Conservation (phyloP, 2,888 invertebrate genomes). For the Ectobius pallidus region DNA sequence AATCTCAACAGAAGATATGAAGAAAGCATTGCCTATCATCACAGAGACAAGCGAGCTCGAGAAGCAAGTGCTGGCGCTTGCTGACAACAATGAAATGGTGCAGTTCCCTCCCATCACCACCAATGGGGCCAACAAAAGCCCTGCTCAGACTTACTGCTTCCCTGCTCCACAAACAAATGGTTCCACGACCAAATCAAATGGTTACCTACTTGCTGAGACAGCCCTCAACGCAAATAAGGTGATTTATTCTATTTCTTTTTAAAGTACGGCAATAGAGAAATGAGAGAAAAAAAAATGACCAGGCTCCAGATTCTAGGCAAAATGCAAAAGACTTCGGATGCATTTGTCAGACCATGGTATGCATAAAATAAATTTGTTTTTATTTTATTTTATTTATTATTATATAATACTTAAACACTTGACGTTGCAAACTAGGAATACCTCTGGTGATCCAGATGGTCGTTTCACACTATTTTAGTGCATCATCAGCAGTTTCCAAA, state of each 20-base stretch:
- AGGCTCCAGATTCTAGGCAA: no score
- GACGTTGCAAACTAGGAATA: no score
- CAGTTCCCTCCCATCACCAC: conserved; percentile 53
- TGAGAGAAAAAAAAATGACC: no score
- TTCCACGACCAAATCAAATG: conserved; percentile 44
- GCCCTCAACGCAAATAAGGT: conserved; percentile 35
- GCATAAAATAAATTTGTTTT: no score
- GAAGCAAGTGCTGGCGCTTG: conserved; percentile 45
- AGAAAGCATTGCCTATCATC: conserved; percentile 63
- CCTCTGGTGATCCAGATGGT: no score
- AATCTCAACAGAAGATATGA: conserved; percentile 63
- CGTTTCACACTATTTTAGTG: no score
- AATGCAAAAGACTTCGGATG: no score
- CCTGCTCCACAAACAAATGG: conserved; percentile 43
- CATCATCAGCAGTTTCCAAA: no score
- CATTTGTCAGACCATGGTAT: no score
- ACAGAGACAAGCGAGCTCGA: conserved; percentile 73
- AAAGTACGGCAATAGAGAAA: no score
- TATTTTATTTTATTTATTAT: no score
- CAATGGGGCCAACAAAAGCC: conserved; percentile 17
- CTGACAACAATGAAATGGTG: conserved; percentile 54
- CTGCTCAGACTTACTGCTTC: conserved; percentile 38
- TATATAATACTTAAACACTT: no score
- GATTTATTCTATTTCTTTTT: background rate
- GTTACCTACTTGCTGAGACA: conserved; percentile 49